Evolutionary conservation across 2,797 vertebrate genomes (phyloP), one percentile per base, ranked within the genome.

Genomic region (Anomalospiza imberbis): DNA sequence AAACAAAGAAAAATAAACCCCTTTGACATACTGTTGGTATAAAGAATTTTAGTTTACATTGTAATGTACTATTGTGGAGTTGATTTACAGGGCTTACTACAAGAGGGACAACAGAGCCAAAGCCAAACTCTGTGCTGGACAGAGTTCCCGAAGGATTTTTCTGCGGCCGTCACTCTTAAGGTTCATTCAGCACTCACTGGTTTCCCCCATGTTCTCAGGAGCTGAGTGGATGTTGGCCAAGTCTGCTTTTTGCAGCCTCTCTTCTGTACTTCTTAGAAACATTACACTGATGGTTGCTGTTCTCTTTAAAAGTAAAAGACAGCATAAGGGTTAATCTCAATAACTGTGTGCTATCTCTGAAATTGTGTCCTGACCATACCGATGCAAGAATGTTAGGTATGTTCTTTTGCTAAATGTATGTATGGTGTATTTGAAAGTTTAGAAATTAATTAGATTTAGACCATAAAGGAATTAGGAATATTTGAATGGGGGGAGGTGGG

Each of bases 371-470:
- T 98, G 98, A 97, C 97, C 95, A 94, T 97, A 97, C 97, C 96
- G 97, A 97, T 97, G 97, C 97, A 97, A 97, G 96, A 96, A 96
- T 95, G 92, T 96, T 98, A 97, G 97, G 92, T 97, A 97, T 97
- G 97, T 97, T 98, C 65, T 96, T 97, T 97, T 97, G 96, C 97
- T 97, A 97, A 97, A 96, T 97, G 94, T 98, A 98, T 98, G 98
- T 99, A 98, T 96, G 98, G 98, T 98, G 96, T 98, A 98, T 98
- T 98, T 98, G 98, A 96, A 98, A 98, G 97, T 97, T 97, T 98
- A 93, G 98, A 98, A 98, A 97, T 98, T 96, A 97, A 95, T 98
- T 98, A 98, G 92, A 96, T 81, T 95, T 98, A 97, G 98, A 90
- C 94, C 60, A 40, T 98, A 97, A 97, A 97, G 97, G 95, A 95